A percentile compares a stretch with the other conserved stretches of the same genome.
Evolutionary conservation across 2,113 vertebrate genomes (phyloP).

Genomic region (Coptodon rendalli): DNA sequence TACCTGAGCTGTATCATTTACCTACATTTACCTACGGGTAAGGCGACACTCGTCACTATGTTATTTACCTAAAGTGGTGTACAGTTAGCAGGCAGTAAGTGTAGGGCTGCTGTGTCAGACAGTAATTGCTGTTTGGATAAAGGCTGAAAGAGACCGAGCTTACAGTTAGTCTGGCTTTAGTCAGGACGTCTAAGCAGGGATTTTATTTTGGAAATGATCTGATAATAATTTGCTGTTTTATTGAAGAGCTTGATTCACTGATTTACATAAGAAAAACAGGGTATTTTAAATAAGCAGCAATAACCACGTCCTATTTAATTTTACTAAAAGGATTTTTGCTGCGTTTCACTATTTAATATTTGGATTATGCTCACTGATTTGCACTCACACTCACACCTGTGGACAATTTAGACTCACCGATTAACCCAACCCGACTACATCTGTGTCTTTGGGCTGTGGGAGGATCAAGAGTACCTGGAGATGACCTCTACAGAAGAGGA

Average conservation of each 20-base stretch:
- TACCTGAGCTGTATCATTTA: conserved; percentile 36
- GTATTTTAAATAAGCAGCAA: not conserved
- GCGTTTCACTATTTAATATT: not conserved
- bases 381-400: not conserved
- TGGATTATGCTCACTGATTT: not conserved
- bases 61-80: conserved; percentile 29
- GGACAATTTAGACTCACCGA: not conserved
- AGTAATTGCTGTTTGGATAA: conserved; percentile 65
- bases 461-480: not conserved
- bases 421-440: not conserved
- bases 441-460: not conserved
- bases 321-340: not conserved
- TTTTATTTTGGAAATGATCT: not conserved
- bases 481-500: not conserved
- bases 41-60: conserved; percentile 6
- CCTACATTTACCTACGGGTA: not conserved
- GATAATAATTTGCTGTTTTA: not conserved
- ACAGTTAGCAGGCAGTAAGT: conserved; percentile 37
- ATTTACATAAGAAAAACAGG: not conserved
- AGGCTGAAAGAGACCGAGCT: conserved; percentile 22
- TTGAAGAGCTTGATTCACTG: not conserved
- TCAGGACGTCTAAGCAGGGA: not conserved
- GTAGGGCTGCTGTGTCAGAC: conserved; percentile 54
- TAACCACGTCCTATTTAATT: not conserved
- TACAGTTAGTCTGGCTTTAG: conserved; percentile 24